Evolutionary conservation across 2,888 invertebrate species (phyloP).

Genomic region (Synergus gifuensis): DNA sequence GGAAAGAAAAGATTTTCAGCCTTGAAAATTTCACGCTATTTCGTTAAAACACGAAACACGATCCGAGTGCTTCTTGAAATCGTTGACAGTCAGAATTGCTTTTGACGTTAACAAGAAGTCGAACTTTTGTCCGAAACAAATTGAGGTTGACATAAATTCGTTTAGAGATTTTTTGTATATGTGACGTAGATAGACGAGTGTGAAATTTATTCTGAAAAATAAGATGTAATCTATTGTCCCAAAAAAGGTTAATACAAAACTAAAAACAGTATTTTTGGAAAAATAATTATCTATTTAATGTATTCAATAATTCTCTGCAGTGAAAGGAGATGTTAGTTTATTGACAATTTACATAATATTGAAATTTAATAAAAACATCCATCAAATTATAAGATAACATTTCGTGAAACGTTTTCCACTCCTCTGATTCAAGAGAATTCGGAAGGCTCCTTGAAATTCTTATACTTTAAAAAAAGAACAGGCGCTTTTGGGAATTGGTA

Average conservation of each 20-base stretch:
- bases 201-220: not conserved
- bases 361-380: not conserved
- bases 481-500: not conserved
- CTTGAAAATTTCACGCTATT: too few species aligned
- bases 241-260: not conserved
- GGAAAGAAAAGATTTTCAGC: too few species aligned
- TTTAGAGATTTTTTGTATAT: not conserved
- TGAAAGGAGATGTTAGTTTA: not conserved
- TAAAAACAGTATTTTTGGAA: too few species aligned
- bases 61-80: not conserved
- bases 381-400: not conserved
- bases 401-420: not conserved
- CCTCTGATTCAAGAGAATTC: not conserved
- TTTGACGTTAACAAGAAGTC: not conserved
- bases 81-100: not conserved
- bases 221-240: too few species aligned
- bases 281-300: too few species aligned
- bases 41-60: not conserved
- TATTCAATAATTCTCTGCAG: not conserved
- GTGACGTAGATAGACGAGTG: not conserved
- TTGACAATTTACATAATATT: not conserved
- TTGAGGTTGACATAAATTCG: not conserved
- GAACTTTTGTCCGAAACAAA: not conserved
- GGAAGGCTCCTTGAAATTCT: not conserved
- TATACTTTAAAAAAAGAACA: not conserved